Conservation (phyloP, 2,797 vertebrate genomes). For the Bradypus variegatus region DNA sequence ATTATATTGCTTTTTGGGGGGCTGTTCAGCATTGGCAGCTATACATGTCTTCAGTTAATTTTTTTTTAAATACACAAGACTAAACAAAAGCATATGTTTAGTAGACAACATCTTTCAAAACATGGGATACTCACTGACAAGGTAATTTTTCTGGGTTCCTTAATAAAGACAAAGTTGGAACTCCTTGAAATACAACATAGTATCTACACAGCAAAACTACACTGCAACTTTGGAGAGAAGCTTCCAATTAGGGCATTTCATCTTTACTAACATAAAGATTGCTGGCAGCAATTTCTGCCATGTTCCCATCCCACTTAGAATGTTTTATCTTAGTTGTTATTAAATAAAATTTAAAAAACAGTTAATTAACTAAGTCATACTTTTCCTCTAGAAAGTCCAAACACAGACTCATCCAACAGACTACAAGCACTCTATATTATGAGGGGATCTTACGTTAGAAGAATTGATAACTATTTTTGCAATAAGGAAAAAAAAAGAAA, state of each 20-base stretch:
- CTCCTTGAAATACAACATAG: not conserved
- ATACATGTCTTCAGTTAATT: not conserved
- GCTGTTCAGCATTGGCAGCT: not conserved
- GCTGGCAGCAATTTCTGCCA: not conserved
- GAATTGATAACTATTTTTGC: not conserved
- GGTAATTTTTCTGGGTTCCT: constrained; percentile 13
- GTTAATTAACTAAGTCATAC: not conserved
- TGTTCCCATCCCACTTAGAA: not conserved
- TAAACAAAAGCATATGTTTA: not conserved
- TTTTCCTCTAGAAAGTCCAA: not conserved
- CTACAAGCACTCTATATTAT: constrained; percentile 2
- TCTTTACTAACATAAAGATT: constrained; percentile 13
- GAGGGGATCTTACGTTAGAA: not conserved
- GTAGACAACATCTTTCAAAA: constrained; percentile 29
- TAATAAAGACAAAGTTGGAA: constrained; percentile 1
- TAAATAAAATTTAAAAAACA: constrained; percentile 15
- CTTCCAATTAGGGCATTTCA: not conserved
- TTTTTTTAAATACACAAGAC: not conserved
- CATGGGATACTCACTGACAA: not conserved
- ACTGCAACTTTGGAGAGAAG: not conserved
- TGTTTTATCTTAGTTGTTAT: not conserved
- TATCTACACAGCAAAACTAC: constrained; percentile 5
- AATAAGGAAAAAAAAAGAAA: constrained; percentile 13
- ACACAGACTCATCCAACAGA: not conserved
- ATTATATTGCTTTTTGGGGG: not conserved